These are phyloP conservation scores for Myotis yumanensis DNA, from an alignment of 2,113 vertebrate species.

Conservation along the genomic window DNA sequence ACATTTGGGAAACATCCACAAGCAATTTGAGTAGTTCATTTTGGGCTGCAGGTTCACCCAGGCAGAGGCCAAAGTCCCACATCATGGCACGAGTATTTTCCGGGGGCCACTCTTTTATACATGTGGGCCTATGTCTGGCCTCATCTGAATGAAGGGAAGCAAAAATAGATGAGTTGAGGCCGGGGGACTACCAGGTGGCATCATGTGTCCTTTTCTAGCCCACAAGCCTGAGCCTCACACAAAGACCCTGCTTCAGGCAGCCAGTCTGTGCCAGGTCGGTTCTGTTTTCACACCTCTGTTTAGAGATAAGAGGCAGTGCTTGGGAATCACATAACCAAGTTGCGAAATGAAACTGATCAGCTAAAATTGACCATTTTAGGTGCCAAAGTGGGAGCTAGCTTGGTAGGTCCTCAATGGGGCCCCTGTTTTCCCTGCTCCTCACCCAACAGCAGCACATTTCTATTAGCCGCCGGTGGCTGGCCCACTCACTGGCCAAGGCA, in stretches of 20 bases:
- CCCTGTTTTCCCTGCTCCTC: slow-evolving; percentile 69
- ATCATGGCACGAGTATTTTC: not conserved
- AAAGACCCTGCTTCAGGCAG: slow-evolving; percentile 67
- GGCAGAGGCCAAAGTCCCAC: not conserved
- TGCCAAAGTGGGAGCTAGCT: slow-evolving; percentile 67
- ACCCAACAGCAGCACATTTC: not conserved
- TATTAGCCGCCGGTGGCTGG: not conserved
- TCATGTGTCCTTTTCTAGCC: not conserved
- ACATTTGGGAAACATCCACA: not conserved
- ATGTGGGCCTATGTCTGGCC: not conserved
- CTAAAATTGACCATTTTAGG: slow-evolving; percentile 64
- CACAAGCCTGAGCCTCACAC: slow-evolving; percentile 40
- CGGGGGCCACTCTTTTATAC: not conserved
- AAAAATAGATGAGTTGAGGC: not conserved
- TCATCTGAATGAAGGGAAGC: not conserved
- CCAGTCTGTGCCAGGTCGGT: not conserved
- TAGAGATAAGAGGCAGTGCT: slow-evolving; percentile 69
- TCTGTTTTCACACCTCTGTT: slow-evolving; percentile 72
- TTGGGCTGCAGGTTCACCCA: not conserved
- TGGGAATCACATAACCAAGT: slow-evolving; percentile 68
- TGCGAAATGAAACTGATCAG: slow-evolving; percentile 67
- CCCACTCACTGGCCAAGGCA: not conserved
- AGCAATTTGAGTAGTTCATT: not conserved
- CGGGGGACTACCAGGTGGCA: not conserved
- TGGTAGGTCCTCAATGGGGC: slow-evolving; percentile 60